A percentile compares a stretch with the other conserved stretches of the same genome.
Conservation (phyloP, 2,888 invertebrate genomes). For the Lysandra coridon region DNA sequence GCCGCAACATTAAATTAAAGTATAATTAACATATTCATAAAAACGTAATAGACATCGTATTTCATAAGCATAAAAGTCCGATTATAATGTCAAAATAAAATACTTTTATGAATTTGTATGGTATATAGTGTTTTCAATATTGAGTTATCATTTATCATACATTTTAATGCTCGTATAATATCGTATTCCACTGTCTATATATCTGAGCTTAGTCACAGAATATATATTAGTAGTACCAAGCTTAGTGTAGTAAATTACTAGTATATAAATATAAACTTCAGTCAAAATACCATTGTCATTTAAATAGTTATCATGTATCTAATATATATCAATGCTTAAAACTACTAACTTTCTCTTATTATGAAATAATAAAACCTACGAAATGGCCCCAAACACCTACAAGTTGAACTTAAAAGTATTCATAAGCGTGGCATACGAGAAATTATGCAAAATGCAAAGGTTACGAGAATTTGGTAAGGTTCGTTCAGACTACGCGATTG, state of each 20-base stretch:
- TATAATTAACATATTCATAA: conserved; percentile 12
- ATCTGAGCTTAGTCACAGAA: no score
- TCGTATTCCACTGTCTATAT: no score
- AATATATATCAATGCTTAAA: no score
- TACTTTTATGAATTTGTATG: not conserved
- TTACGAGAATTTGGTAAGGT: conserved; percentile 5
- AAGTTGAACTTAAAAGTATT: not conserved
- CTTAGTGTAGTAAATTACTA: no score
- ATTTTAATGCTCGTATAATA: no score
- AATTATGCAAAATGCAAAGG: conserved; percentile 22
- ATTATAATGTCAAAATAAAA: not conserved
- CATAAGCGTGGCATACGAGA: conserved; percentile 4
- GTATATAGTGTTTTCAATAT: no score
- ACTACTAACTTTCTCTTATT: not conserved
- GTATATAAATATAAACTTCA: no score
- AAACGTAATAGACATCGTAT: not conserved
- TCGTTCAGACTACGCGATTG: not conserved
- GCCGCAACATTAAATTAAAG: not conserved
- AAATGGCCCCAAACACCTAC: conserved; percentile 11
- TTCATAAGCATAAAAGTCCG: not conserved
- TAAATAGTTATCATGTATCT: no score
- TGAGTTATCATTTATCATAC: no score
- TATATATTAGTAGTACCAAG: no score
- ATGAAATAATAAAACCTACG: not conserved
- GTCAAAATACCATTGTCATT: no score